Evolutionary conservation across 2,113 vertebrate species (phyloP).

Genomic region (Callaeas wilsoni): DNA sequence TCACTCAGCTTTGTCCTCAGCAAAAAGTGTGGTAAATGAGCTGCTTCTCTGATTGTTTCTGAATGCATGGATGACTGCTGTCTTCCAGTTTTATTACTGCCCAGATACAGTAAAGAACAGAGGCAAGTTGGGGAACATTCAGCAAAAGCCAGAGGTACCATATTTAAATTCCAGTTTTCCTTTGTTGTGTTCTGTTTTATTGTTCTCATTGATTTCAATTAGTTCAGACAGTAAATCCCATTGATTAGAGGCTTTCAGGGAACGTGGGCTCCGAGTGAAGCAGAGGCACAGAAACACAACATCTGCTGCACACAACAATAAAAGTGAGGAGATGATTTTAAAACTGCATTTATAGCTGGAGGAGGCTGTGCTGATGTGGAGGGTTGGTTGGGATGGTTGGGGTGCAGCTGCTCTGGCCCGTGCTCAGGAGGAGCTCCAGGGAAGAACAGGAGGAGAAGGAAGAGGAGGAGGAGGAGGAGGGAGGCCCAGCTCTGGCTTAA

Average conservation of each 20-base stretch:
- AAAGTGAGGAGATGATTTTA: background rate
- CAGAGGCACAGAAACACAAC: background rate
- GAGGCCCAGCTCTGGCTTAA: background rate
- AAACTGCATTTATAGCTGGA: background rate
- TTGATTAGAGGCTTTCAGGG: background rate
- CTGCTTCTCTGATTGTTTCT: background rate
- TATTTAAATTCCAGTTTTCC: background rate
- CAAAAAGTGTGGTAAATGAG: background rate
- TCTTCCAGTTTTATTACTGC: background rate
- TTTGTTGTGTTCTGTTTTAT: background rate
- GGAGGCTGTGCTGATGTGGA: background rate
- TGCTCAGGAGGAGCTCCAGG: background rate
- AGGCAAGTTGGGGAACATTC: background rate
- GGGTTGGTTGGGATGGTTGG: background rate
- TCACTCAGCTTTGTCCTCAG: background rate
- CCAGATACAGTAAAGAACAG: background rate
- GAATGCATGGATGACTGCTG: background rate
- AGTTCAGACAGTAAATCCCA: background rate
- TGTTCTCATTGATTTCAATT: background rate
- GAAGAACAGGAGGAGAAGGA: background rate
- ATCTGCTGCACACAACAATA: background rate
- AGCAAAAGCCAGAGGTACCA: background rate
- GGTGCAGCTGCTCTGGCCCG: rapidly evolving
- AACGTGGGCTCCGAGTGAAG: background rate
- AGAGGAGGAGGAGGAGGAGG: background rate